phyloP scores from a whole-genome alignment of 1,140 invertebrate genomes.

The Orchestia grillus region DNA sequence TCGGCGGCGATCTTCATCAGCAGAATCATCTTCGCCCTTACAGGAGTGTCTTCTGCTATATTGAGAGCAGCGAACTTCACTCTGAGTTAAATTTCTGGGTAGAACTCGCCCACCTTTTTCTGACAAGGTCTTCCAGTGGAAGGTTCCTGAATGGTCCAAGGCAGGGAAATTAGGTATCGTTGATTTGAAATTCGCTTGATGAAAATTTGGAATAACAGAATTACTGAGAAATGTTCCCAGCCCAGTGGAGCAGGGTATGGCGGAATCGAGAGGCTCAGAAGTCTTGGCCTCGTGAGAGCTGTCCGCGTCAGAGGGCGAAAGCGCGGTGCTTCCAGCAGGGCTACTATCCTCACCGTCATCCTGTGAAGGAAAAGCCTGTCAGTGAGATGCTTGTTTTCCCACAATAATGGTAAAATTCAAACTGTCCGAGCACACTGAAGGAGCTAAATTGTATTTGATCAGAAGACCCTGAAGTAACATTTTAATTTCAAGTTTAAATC shows the following conservation, averaged over 20 bases:
- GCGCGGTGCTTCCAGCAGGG: background rate
- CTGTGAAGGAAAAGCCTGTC: background rate
- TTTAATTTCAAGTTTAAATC: no score
- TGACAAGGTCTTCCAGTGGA: conserved; percentile 6
- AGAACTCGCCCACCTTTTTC: background rate
- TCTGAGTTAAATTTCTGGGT: background rate
- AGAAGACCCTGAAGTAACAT: no score
- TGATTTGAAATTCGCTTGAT: background rate
- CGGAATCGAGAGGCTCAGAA: background rate
- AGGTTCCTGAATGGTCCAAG: conserved; percentile 22
- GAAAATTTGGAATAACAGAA: background rate
- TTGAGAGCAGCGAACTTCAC: background rate
- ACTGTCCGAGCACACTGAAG: no score
- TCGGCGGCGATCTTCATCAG: background rate
- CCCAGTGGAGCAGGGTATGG: background rate
- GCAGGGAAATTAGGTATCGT: conserved; percentile 1
- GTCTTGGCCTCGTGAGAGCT: background rate
- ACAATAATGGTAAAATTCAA: no score
- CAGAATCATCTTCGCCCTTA: background rate
- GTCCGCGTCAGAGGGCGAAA: background rate
- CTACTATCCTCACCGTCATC: background rate
- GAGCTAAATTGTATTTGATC: no score
- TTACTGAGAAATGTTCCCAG: background rate
- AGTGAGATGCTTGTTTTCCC: no score
- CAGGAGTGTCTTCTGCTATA: background rate